phyloP scores from a whole-genome alignment of 2,113 vertebrate genomes.

The Ariopsis seemanni region DNA sequence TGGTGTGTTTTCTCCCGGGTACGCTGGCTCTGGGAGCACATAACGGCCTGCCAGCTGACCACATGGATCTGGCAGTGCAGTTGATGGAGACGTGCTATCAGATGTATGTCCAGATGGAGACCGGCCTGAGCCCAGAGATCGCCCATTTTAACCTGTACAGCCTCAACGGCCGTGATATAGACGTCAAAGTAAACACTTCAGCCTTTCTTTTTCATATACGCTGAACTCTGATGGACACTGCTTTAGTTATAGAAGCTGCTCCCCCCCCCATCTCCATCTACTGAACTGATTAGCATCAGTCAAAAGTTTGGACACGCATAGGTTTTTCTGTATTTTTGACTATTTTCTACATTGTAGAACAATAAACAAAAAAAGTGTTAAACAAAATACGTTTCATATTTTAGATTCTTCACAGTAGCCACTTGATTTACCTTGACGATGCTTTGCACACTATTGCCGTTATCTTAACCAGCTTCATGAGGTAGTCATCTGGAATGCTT shows the following conservation, averaged over 20 bases:
- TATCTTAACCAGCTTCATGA: too few relatives aligned
- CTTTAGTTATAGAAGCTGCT: too few relatives aligned
- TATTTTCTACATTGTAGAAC: too few relatives aligned
- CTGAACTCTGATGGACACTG: too few relatives aligned
- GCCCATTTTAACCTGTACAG: conserved; percentile 84
- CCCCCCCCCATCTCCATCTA: not conserved
- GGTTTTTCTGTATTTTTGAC: too few relatives aligned
- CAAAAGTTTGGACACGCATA: too few relatives aligned
- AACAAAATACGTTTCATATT: too few relatives aligned
- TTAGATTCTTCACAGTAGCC: too few relatives aligned
- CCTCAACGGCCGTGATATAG: conserved; percentile 74
- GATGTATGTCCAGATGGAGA: conserved; percentile 95
- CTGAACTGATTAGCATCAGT: not conserved
- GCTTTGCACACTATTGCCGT: too few relatives aligned
- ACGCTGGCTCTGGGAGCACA: conserved; percentile 90
- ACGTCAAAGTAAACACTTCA: conserved; percentile 79
- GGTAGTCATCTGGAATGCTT: too few relatives aligned
- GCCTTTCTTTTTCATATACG: not conserved
- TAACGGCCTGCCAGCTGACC: conserved; percentile 82
- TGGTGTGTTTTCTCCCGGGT: conserved; percentile 96
- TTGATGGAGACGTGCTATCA: conserved; percentile 95
- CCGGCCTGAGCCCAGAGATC: conserved; percentile 93
- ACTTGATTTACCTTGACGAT: too few relatives aligned
- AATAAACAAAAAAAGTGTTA: too few relatives aligned
- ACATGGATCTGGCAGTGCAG: conserved; percentile 86